Percentiles rank a stretch among this genome's conserved stretches.
Evolutionary conservation across 2,797 vertebrate genomes (phyloP).

Genomic region (Jordanella pulchra): DNA sequence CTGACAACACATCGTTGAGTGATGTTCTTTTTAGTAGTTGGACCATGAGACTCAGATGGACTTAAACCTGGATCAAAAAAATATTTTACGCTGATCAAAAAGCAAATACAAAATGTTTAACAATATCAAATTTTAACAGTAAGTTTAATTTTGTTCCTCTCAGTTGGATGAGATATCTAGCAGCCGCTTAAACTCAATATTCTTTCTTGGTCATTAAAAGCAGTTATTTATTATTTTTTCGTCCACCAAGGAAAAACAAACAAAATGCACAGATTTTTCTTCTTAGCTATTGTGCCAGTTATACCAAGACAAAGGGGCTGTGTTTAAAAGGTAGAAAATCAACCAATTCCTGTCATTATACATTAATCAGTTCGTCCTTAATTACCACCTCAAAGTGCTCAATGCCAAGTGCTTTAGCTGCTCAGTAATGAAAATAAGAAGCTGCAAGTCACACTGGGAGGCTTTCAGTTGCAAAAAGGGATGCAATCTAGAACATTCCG

Average conservation of each 20-base stretch:
- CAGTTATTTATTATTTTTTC: no score
- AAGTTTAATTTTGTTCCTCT: no score
- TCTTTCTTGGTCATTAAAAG: no score
- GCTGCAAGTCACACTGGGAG: constrained; percentile 21
- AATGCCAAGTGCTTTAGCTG: constrained; percentile 14
- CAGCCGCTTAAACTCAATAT: no score
- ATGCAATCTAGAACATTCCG: constrained; percentile 21
- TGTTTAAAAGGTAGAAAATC: not conserved
- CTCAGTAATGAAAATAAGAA: constrained; percentile 13
- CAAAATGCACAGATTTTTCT: not conserved
- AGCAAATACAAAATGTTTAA: no score
- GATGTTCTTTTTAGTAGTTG: no score
- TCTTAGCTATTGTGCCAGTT: not conserved
- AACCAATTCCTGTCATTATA: not conserved
- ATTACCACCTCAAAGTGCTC: constrained; percentile 5
- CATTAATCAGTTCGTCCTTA: not conserved
- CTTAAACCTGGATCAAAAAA: no score
- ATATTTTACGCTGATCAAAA: no score
- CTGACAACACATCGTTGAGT: no score
- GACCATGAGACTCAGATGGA: no score
- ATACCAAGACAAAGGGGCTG: not conserved
- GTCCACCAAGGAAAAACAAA: not conserved
- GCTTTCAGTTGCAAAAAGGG: constrained; percentile 32
- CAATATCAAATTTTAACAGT: no score
- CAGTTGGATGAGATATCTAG: no score